Percentiles rank a stretch among this genome's conserved stretches.
Evolutionary conservation across 2,113 vertebrate genomes (phyloP).

Genomic region (Chascanopsetta lugubris): DNA sequence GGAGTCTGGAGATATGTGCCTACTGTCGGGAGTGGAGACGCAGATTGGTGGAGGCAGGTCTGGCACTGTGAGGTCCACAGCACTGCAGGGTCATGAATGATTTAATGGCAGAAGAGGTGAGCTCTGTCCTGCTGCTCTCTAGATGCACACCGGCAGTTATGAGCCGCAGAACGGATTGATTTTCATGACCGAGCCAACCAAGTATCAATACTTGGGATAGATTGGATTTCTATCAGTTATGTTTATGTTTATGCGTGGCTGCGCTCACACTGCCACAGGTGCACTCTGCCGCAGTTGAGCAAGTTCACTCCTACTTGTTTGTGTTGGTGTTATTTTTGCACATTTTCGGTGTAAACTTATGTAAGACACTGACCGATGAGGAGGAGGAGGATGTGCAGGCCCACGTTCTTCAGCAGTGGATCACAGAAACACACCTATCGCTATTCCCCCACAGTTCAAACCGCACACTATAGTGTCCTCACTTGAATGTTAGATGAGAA

Average conservation of each 20-base stretch:
- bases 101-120: constrained; percentile 68
- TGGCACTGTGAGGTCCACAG: constrained; percentile 58
- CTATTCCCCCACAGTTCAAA: constrained; percentile 7
- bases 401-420: constrained; percentile 3
- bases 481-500: background rate
- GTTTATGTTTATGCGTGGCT: constrained; percentile 26
- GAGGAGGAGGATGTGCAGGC: constrained; percentile 12
- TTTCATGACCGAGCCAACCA: constrained; percentile 26
- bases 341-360: constrained; percentile 24
- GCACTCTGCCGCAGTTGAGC: constrained; percentile 26
- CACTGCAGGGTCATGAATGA: constrained; percentile 74
- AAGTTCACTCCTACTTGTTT: constrained; percentile 21
- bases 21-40: constrained; percentile 47
- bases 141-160: constrained; percentile 46
- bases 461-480: background rate
- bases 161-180: constrained; percentile 38
- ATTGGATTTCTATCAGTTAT: constrained; percentile 22
- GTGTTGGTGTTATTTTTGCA: constrained; percentile 1
- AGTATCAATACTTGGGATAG: constrained; percentile 32
- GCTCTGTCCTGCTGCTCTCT: constrained; percentile 38
- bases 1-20: constrained; percentile 17
- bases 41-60: constrained; percentile 64
- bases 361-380: constrained; percentile 30
- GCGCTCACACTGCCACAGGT: background rate
- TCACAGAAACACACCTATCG: constrained; percentile 16